Evolutionary conservation across 2,113 vertebrate species (phyloP), one percentile per base, ranked within the genome.

Genomic region (Sebastes schlegelii): DNA sequence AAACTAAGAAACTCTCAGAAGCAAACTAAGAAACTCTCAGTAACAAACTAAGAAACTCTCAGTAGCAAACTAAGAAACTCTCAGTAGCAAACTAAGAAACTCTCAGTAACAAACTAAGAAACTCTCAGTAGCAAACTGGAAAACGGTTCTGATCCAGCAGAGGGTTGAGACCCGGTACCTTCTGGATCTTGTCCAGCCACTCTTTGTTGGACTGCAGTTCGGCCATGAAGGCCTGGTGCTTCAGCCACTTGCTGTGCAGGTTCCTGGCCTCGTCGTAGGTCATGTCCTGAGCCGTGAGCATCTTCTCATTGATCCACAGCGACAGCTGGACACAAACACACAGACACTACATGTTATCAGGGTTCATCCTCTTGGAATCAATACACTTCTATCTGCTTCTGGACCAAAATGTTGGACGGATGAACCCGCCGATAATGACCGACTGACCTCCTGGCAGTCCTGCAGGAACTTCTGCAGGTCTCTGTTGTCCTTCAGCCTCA

Each of bases 381-480:
- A 5, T 57, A 26, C 42, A 48, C 26, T 46, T 11, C 5, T 16
- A 17, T n/a, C 40, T 8, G 1, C 19, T 11, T 62, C 21, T 48
- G 60, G 52, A 55, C 21, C 45, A 23, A 62, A 54, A 12, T 52
- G 21, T 43, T 71, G 34, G 0, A 48, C 34, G 49, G 34, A 52
- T 52, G 51, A 34, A 52, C 14, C 9, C 48, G 48, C 48, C 48
- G 13, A 3, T 16, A 16, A 11, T 8, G 26, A 14, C 34, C 34
- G 6, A 40, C 62, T 46, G 6, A 46, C 66, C 66, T 99, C 98
- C 92, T 99, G 98, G 77, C 97, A 98, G 92, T 99, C 98, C 92
- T 99, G 98, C n/a, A 99, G 95, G 89, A 99, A 98, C 93, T 96
- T 99, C 79, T 99, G 98, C 83, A 99, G 96, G 84, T 99, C 98